Conservation (phyloP, 1,140 invertebrate species). For the Monomorium pharaonis region DNA sequence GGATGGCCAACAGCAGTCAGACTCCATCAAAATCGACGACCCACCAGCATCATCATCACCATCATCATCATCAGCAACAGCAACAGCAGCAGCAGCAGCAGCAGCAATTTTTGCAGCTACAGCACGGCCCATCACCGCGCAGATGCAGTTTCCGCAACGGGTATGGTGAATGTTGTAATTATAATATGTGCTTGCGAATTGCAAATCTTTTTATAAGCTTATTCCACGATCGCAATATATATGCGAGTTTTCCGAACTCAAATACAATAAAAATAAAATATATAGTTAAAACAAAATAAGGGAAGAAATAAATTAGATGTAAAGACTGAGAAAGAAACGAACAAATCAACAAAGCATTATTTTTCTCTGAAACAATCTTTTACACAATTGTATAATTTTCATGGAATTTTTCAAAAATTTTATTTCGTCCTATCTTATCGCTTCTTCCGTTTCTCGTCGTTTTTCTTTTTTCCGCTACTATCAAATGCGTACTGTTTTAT, state of each 20-base stretch:
- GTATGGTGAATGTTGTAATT: conserved; percentile 66
- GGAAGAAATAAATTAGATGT: background rate
- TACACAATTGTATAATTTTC: background rate
- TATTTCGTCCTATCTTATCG: background rate
- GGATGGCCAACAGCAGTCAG: conserved; percentile 67
- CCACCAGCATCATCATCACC: conserved; percentile 67
- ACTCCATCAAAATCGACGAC: conserved; percentile 67
- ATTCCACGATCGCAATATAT: background rate
- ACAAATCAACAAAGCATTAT: background rate
- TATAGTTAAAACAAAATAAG: background rate
- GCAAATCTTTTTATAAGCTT: background rate
- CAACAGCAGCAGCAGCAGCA: conserved; percentile 39
- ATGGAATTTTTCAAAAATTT: background rate
- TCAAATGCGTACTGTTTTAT: background rate
- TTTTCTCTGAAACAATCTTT: background rate
- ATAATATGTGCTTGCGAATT: background rate
- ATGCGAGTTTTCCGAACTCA: background rate
- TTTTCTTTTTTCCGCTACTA: background rate
- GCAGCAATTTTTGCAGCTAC: conserved; percentile 61
- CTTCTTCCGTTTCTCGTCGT: background rate
- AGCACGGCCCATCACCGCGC: conserved; percentile 67
- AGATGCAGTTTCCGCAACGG: conserved; percentile 77
- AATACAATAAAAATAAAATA: background rate
- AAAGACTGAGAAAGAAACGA: background rate
- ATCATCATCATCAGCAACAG: conserved; percentile 43